Percentiles rank a stretch among this genome's conserved stretches.
Conservation (phyloP, 2,113 vertebrate species). For the Chauna torquata region DNA sequence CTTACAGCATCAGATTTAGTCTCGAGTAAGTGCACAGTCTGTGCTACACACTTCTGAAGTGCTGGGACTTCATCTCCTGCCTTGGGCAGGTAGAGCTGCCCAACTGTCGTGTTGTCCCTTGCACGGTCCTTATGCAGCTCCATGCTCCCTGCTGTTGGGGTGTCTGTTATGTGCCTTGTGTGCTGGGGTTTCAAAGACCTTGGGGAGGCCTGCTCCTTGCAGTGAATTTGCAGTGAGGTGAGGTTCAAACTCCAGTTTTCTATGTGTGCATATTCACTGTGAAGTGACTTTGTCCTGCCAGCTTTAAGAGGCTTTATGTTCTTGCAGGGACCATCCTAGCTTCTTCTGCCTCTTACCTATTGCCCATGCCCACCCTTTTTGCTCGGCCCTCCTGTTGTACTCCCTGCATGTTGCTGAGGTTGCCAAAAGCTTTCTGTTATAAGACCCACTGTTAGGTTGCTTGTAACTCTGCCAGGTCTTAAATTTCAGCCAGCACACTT, state of each 20-base stretch:
- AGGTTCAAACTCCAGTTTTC: background rate
- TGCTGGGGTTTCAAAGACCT: too few relatives aligned
- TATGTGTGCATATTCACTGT: accelerated
- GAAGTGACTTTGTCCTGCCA: background rate
- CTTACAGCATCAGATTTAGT: background rate
- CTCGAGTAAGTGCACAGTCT: background rate
- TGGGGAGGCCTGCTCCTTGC: too few relatives aligned
- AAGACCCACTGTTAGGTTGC: background rate
- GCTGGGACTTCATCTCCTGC: background rate
- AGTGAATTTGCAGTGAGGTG: background rate
- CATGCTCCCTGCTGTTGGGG: background rate
- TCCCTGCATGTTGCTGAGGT: background rate
- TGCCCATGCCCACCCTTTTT: accelerated
- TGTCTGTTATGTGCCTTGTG: background rate
- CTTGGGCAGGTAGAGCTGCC: background rate
- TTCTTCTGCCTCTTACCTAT: background rate
- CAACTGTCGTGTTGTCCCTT: background rate
- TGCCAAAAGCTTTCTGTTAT: background rate
- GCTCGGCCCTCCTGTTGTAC: background rate
- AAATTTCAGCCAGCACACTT: background rate
- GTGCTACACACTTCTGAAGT: too few relatives aligned
- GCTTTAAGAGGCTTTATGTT: background rate
- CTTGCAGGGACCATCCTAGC: background rate
- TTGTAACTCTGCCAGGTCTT: background rate
- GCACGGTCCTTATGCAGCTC: background rate